Conservation (phyloP, 2,797 vertebrate species). For the Ctenosaura bakeri region DNA sequence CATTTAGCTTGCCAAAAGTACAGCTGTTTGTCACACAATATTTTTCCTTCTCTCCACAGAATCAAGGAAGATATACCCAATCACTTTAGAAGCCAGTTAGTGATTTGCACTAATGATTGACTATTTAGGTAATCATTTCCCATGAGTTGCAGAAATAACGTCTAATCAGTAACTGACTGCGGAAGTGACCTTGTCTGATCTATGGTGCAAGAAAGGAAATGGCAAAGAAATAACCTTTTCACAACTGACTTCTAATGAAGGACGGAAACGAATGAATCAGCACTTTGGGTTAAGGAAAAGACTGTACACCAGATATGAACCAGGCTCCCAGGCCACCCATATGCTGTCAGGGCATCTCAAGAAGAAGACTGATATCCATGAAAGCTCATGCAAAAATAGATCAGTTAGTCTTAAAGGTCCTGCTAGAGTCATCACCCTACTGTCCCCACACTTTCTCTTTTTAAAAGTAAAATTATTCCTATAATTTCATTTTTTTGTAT, state of each 20-base stretch:
- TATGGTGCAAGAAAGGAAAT: slow-evolving; percentile 66
- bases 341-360: not conserved
- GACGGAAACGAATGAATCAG: slow-evolving; percentile 38
- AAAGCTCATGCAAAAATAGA: no score
- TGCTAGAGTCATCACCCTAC: no score
- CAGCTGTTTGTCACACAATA: slow-evolving; percentile 56
- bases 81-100: slow-evolving; percentile 74
- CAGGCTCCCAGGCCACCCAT: not conserved
- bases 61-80: slow-evolving; percentile 72
- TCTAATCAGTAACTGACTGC: slow-evolving; percentile 63
- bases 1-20: slow-evolving; percentile 48
- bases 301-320: not conserved
- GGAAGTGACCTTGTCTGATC: slow-evolving; percentile 75
- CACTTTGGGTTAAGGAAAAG: slow-evolving; percentile 9
- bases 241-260: slow-evolving; percentile 45
- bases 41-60: not conserved
- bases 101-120: slow-evolving; percentile 73
- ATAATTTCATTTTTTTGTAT: no score
- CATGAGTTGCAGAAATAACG: slow-evolving; percentile 68
- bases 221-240: slow-evolving; percentile 58
- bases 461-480: no score
- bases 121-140: slow-evolving; percentile 74
- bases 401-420: no score
- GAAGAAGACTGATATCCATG: no score
- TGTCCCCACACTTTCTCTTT: no score